Evolutionary conservation across 1,140 invertebrate species (phyloP).

Genomic region (Scaptomyza montana): DNA sequence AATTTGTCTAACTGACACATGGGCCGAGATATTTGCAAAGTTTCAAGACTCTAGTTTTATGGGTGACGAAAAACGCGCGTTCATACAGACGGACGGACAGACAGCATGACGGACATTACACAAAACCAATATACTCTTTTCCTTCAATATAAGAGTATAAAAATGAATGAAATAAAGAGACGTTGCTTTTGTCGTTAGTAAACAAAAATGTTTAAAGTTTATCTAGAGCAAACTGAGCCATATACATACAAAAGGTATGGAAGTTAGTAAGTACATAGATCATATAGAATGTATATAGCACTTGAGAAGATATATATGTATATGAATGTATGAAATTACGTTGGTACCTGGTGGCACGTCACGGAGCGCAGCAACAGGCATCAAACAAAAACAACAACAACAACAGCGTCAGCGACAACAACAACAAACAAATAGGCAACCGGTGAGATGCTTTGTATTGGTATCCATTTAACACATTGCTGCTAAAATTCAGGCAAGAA

Average conservation of each 20-base stretch:
- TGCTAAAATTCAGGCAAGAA: constrained; percentile 81
- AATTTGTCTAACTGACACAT: no score
- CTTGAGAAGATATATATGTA: constrained; percentile 31
- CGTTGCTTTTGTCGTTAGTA: constrained; percentile 20
- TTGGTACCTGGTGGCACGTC: constrained; percentile 62
- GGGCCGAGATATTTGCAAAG: no score
- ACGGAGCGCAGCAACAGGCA: constrained; percentile 10
- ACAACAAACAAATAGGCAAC: constrained; percentile 22
- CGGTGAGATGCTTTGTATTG: constrained; percentile 67
- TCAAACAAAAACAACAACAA: constrained; percentile 12
- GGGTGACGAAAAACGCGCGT: no score
- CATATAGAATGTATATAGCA: constrained; percentile 55
- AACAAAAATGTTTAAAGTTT: constrained; percentile 46
- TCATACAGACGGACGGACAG: no score
- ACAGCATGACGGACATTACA: no score
- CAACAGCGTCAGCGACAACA: constrained; percentile 9
- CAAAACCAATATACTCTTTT: no score
- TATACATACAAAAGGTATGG: constrained; percentile 33
- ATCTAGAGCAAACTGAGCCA: constrained; percentile 51
- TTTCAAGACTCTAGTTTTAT: no score
- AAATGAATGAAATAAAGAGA: neutral
- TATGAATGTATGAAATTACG: neutral
- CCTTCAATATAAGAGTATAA: neutral
- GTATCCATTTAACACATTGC: constrained; percentile 79
- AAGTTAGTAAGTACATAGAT: constrained; percentile 15